phyloP scores from a whole-genome alignment of 2,797 vertebrate genomes.

The Clamator glandarius region DNA sequence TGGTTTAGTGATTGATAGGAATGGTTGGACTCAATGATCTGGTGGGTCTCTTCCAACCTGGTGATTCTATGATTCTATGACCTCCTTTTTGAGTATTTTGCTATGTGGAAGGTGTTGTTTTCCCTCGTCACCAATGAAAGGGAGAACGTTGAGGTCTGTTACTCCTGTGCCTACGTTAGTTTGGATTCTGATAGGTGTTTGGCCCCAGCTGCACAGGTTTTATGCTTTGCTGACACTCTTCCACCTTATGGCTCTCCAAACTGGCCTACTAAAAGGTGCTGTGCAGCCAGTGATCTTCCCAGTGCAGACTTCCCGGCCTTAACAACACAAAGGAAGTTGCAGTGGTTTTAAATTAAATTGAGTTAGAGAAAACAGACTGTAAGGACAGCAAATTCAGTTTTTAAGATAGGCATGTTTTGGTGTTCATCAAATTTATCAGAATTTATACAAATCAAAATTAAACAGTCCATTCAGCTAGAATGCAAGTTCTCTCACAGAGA shows the following conservation, averaged over 20 bases:
- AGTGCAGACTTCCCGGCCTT: neutral
- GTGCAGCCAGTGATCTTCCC: neutral
- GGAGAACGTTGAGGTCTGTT: neutral
- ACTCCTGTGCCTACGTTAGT: neutral
- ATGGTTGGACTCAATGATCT: no score
- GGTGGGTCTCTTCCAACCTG: no score
- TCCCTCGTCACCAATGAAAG: neutral
- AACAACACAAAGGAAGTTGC: neutral
- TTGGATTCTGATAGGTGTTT: neutral
- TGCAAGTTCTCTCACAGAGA: neutral
- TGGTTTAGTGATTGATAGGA: no score
- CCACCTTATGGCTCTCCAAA: neutral
- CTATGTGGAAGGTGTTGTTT: neutral
- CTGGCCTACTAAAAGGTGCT: neutral
- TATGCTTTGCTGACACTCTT: neutral
- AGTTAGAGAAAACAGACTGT: neutral
- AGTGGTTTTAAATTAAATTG: neutral
- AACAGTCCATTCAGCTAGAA: neutral
- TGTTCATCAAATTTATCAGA: neutral
- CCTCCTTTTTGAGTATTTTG: neutral
- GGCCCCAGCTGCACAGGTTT: neutral
- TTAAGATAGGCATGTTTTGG: neutral
- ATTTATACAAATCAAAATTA: neutral
- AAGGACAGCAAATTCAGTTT: neutral
- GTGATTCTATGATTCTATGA: no score